Evolutionary conservation across 2,113 vertebrate species (phyloP).

Genomic region (Upupa epops): DNA sequence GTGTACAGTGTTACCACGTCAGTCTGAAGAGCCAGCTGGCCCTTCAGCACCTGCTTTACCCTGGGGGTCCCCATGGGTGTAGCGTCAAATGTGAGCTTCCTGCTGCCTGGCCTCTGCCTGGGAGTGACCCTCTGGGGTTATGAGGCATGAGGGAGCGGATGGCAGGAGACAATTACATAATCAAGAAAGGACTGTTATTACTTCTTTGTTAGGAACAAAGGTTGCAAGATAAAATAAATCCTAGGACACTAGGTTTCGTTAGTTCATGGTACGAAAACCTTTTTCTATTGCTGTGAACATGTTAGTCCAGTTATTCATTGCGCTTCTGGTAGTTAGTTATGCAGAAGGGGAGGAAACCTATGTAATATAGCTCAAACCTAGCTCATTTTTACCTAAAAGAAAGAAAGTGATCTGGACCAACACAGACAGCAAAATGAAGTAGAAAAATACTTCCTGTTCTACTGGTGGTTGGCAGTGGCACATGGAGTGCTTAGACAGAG

Average conservation of each 20-base stretch:
- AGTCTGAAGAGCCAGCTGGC: not conserved
- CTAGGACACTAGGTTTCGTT: not conserved
- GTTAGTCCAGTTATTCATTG: not conserved
- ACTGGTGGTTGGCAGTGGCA: not conserved
- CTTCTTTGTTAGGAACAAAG: not conserved
- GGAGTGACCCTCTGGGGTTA: not conserved
- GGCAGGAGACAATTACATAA: not conserved
- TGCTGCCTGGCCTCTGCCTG: not conserved
- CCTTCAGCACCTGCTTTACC: not conserved
- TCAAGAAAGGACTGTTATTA: not conserved
- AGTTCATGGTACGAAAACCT: not conserved
- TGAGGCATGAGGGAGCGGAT: not conserved
- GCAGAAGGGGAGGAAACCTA: not conserved
- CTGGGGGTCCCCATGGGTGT: not conserved
- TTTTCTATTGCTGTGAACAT: not conserved
- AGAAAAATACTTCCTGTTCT: not conserved
- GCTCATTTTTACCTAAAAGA: not conserved
- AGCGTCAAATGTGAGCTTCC: not conserved
- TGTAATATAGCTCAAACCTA: not conserved
- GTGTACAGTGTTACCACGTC: not conserved
- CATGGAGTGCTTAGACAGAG: not conserved
- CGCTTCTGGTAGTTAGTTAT: not conserved
- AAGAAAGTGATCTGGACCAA: not conserved
- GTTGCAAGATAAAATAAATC: not conserved
- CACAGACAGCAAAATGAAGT: not conserved